Conservation (phyloP, 2,797 vertebrate species). For the Simalia tracyae region DNA sequence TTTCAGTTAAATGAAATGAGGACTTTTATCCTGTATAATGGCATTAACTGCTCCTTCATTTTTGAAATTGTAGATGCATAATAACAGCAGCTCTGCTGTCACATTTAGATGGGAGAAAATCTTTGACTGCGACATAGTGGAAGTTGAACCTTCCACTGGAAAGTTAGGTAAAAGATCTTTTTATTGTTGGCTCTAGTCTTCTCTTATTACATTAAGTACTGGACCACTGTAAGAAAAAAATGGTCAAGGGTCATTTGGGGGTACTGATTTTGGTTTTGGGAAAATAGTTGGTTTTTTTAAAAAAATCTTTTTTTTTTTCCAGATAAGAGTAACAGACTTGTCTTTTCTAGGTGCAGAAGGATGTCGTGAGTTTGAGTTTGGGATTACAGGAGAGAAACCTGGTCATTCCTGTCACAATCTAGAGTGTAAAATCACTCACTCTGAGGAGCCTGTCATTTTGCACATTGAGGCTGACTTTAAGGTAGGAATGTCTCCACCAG, state of each 20-base stretch:
- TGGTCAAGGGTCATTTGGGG: no score
- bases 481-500: conserved; percentile 68
- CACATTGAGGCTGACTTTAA: conserved; percentile 86
- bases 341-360: conserved; percentile 74
- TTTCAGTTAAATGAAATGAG: neutral
- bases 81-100: conserved; percentile 86
- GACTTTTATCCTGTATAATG: neutral
- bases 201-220: neutral
- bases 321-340: neutral
- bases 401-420: conserved; percentile 75
- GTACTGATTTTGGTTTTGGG: no score
- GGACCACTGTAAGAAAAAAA: neutral
- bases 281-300: neutral
- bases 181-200: neutral
- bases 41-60: neutral
- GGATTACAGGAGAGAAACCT: conserved; percentile 78
- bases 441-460: conserved; percentile 73
- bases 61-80: conserved; percentile 87
- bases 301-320: fast-evolving
- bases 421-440: conserved; percentile 77
- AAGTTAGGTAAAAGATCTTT: conserved; percentile 79
- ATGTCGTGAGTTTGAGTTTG: conserved; percentile 80
- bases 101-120: conserved; percentile 83
- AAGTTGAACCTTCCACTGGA: conserved; percentile 84
- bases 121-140: conserved; percentile 74